Conservation (phyloP, 2,113 vertebrate genomes). For the Anhinga anhinga region DNA sequence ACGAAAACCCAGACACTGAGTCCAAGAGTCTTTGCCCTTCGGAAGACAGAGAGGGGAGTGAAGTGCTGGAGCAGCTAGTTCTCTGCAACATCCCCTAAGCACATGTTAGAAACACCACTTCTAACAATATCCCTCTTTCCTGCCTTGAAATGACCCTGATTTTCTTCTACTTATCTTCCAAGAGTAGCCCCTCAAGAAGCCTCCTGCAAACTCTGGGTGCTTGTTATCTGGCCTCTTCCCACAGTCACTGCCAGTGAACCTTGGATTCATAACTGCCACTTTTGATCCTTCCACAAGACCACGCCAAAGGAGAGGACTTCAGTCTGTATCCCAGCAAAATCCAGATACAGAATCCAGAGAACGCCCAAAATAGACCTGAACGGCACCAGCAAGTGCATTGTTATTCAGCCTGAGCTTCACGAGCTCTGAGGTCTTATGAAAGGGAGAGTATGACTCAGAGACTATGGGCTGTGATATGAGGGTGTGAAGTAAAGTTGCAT, state of each 20-base stretch:
- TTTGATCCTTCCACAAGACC: neutral
- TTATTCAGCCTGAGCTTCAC: neutral
- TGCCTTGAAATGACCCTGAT: neutral
- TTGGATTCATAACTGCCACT: no score
- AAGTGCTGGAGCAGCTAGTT: neutral
- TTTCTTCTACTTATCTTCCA: neutral
- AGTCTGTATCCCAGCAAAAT: neutral
- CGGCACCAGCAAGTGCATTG: neutral
- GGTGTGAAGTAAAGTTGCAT: neutral
- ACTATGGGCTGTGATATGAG: fast-evolving
- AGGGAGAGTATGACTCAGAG: neutral
- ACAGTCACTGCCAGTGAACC: neutral
- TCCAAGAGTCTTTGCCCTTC: neutral
- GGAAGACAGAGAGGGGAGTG: neutral
- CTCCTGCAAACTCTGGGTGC: neutral
- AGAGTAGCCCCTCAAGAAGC: neutral
- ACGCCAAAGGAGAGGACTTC: neutral
- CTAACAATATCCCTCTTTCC: neutral
- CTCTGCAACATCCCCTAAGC: neutral
- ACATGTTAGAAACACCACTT: neutral
- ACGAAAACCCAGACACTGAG: neutral
- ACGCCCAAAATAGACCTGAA: neutral
- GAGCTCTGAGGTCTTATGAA: neutral
- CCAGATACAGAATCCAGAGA: neutral
- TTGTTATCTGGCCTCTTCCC: neutral